These are phyloP conservation scores for Malurus elegans DNA, from an alignment of 2,113 vertebrate genomes.

Conservation along the genomic window DNA sequence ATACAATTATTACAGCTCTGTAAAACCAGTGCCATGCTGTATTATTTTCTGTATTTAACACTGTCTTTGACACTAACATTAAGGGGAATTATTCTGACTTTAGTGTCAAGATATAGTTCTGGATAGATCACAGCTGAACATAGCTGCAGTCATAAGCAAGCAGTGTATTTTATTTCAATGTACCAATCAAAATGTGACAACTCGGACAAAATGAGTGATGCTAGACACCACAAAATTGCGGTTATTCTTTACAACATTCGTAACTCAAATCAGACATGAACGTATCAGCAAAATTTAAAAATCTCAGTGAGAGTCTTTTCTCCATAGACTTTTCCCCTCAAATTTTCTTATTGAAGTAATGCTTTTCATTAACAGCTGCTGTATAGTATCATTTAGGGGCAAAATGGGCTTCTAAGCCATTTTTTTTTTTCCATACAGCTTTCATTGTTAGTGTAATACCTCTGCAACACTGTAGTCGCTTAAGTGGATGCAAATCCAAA, in stretches of 20 bases:
- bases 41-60: neutral
- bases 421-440: neutral
- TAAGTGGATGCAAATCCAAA: neutral
- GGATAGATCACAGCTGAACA: neutral
- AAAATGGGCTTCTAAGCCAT: conserved; percentile 30
- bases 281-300: neutral
- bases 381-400: neutral
- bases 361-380: conserved; percentile 5
- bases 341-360: neutral
- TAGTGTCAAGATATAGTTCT: neutral
- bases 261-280: neutral
- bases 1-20: neutral
- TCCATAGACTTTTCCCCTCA: fast-evolving
- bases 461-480: neutral
- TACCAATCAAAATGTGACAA: neutral
- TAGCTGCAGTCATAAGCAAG: neutral
- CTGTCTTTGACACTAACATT: neutral
- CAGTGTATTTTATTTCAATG: neutral
- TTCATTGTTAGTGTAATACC: neutral
- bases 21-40: neutral
- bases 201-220: neutral
- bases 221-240: neutral
- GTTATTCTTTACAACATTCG: neutral
- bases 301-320: neutral
- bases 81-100: neutral